phyloP scores from a whole-genome alignment of 2,113 vertebrate species.

The Centropus unirufus region DNA sequence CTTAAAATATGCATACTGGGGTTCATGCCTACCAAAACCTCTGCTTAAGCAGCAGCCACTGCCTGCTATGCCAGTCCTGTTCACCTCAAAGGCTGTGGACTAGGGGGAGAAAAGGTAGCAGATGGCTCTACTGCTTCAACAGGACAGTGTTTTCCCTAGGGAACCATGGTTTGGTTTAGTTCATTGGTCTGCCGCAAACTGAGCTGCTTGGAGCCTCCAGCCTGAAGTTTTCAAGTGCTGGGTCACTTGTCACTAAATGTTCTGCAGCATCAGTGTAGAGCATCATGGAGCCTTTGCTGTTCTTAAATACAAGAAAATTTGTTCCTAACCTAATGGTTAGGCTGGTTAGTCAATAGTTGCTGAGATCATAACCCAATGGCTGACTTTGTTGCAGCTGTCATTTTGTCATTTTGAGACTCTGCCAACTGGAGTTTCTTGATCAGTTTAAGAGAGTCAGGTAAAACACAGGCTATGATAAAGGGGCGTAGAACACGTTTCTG shows the following conservation, averaged over 20 bases:
- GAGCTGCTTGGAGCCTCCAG: neutral
- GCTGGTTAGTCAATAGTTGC: neutral
- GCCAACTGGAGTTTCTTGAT: neutral
- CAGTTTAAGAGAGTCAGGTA: neutral
- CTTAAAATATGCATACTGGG: neutral
- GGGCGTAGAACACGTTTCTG: neutral
- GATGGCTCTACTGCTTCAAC: neutral
- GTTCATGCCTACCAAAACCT: neutral
- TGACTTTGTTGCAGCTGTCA: neutral
- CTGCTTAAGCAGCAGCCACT: neutral
- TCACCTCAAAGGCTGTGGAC: accelerated
- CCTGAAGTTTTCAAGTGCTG: neutral
- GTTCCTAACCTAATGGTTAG: neutral
- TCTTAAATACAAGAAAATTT: neutral
- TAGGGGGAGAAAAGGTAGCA: accelerated
- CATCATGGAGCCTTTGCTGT: neutral
- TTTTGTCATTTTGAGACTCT: neutral
- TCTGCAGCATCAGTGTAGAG: neutral
- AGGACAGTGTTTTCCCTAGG: neutral
- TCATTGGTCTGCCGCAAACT: neutral
- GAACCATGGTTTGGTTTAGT: neutral
- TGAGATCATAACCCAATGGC: neutral
- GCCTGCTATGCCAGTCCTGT: neutral
- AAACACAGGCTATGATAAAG: neutral
- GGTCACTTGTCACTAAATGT: neutral